phyloP scores from a whole-genome alignment of 2,888 invertebrate genomes.

The Serrognathus titanus region DNA sequence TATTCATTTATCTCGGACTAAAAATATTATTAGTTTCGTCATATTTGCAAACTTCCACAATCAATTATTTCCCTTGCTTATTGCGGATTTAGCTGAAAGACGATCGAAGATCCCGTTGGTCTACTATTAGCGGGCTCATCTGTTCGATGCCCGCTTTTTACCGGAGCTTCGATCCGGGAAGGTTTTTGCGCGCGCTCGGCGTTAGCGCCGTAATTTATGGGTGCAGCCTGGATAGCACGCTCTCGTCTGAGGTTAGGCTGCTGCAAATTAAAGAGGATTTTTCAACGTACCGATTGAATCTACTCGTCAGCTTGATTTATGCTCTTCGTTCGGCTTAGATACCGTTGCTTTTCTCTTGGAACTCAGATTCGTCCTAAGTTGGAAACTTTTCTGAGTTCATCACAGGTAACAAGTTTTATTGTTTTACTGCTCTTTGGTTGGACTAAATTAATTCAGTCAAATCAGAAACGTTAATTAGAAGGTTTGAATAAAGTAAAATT shows the following conservation, averaged over 20 bases:
- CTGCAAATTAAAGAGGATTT: slow-evolving; percentile 48
- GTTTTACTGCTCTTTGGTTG: no score
- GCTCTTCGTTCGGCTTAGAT: slow-evolving; percentile 7
- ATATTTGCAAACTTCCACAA: no score
- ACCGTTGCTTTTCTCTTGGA: slow-evolving; percentile 1
- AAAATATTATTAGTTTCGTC: no score
- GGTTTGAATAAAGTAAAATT: no score
- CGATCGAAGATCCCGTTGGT: background rate
- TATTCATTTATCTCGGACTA: no score
- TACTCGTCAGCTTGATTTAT: slow-evolving; percentile 45
- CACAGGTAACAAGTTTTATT: background rate
- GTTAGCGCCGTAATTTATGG: slow-evolving; percentile 39
- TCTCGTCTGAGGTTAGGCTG: slow-evolving; percentile 43
- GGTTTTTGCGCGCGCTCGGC: slow-evolving; percentile 9
- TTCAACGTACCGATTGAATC: slow-evolving; percentile 47
- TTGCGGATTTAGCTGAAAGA: no score
- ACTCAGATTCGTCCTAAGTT: slow-evolving; percentile 3
- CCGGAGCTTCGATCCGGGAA: slow-evolving; percentile 10
- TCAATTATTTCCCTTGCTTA: no score
- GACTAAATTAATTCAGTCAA: no score
- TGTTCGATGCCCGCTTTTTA: slow-evolving; percentile 10
- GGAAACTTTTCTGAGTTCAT: background rate
- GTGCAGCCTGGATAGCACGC: slow-evolving; percentile 37
- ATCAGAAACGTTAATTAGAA: no score
- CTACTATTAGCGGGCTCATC: slow-evolving; percentile 7